phyloP scores from a whole-genome alignment of 2,797 vertebrate genomes.

The Mallotus villosus region DNA sequence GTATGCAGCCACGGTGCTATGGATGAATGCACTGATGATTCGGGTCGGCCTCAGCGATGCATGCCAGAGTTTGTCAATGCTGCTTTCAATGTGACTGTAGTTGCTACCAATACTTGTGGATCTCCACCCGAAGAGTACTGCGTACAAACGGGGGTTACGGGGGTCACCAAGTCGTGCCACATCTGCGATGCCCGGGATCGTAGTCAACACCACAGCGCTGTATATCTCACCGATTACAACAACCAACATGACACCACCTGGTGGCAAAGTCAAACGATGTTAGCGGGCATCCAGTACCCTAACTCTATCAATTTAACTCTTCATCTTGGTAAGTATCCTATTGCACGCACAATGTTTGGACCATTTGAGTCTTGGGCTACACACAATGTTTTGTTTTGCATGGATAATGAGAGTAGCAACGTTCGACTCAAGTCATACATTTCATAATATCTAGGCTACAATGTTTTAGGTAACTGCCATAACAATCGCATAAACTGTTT shows the following conservation, averaged over 20 bases:
- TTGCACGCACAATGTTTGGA: background rate
- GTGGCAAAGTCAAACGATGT: constrained; percentile 99
- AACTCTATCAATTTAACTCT: constrained; percentile 92
- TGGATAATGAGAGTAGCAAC: no score
- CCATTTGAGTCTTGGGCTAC: background rate
- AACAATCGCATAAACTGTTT: no score
- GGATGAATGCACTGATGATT: constrained; percentile 88
- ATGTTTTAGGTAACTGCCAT: no score
- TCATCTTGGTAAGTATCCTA: constrained; percentile 86
- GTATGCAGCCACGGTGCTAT: constrained; percentile 75
- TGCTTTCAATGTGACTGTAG: constrained; percentile 94
- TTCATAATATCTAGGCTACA: no score
- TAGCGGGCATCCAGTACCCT: constrained; percentile 95
- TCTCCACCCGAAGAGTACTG: constrained; percentile 95
- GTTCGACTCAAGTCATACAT: no score
- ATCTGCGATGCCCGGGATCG: constrained; percentile 89
- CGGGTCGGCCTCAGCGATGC: constrained; percentile 83
- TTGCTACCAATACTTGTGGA: constrained; percentile 94
- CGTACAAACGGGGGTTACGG: constrained; percentile 97
- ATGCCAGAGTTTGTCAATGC: constrained; percentile 99
- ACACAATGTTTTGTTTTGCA: no score
- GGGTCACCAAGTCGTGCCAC: constrained; percentile 98
- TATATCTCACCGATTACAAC: constrained; percentile 97
- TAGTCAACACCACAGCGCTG: constrained; percentile 85
- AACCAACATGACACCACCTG: constrained; percentile 95